Percentiles rank a stretch among this genome's conserved stretches.
Conservation (phyloP, 2,797 vertebrate genomes). For the Ctenopoma kingsleyae region DNA sequence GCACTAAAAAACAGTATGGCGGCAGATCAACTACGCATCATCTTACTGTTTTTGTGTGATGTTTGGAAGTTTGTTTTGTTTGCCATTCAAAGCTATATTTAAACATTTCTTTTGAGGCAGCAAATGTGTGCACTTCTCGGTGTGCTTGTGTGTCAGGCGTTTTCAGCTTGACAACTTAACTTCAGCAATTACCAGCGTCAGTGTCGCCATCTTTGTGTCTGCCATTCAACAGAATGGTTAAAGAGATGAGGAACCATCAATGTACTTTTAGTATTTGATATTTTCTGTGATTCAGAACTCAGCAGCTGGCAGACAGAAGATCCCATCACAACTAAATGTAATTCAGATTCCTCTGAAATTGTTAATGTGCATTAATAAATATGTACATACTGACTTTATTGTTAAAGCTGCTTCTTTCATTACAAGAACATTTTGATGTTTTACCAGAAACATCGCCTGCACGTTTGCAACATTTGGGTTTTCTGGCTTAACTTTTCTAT, state of each 20-base stretch:
- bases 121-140: slow-evolving; percentile 22
- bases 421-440: background rate
- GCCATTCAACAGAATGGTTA: background rate
- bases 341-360: slow-evolving; percentile 35
- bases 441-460: background rate
- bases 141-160: slow-evolving; percentile 16
- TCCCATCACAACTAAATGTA: slow-evolving; percentile 8
- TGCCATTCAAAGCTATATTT: slow-evolving; percentile 35
- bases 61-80: slow-evolving; percentile 31
- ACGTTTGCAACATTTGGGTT: too few species aligned
- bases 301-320: background rate
- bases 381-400: slow-evolving; percentile 52
- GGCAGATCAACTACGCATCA: slow-evolving; percentile 17
- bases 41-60: slow-evolving; percentile 20
- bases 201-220: slow-evolving; percentile 7
- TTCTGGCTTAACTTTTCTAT: too few species aligned
- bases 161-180: background rate
- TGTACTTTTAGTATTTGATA: background rate
- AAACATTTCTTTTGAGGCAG: slow-evolving; percentile 3
- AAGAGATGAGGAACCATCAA: background rate
- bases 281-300: slow-evolving; percentile 5
- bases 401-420: slow-evolving; percentile 24
- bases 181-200: slow-evolving; percentile 1
- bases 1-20: slow-evolving; percentile 37
- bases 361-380: slow-evolving; percentile 73